Evolutionary conservation across 2,888 invertebrate species (phyloP).

Genomic region (Chymomyza caudatula): DNA sequence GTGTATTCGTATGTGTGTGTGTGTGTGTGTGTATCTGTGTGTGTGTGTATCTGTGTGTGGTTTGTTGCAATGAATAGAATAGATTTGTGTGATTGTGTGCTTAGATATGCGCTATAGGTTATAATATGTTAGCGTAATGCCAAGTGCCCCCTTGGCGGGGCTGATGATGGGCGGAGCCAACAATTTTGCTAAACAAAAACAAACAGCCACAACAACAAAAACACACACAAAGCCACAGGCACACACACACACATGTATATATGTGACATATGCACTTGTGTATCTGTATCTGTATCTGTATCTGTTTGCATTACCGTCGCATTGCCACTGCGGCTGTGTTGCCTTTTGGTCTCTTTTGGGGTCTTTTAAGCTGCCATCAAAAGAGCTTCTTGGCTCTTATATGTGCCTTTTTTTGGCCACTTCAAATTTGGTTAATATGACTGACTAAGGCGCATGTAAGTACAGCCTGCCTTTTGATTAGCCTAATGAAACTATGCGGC

Average conservation of each 20-base stretch:
- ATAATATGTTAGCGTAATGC: slow-evolving; percentile 72
- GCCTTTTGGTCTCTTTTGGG: slow-evolving; percentile 6
- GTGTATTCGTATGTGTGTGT: slow-evolving; percentile 28
- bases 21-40: slow-evolving; percentile 6
- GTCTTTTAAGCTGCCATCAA: slow-evolving; percentile 9
- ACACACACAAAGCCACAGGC: slow-evolving; percentile 35
- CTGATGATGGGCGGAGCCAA: slow-evolving; percentile 74
- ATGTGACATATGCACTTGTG: background rate
- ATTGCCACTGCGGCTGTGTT: background rate
- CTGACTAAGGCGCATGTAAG: slow-evolving; percentile 3
- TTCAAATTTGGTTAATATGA: slow-evolving; percentile 67
- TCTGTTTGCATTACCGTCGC: background rate
- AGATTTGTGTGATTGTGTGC: slow-evolving; percentile 23
- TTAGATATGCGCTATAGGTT: slow-evolving; percentile 50
- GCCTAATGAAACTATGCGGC: slow-evolving; percentile 69
- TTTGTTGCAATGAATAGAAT: background rate
- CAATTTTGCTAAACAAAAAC: slow-evolving; percentile 70
- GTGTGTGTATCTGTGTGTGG: slow-evolving; percentile 20
- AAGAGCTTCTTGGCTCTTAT: background rate
- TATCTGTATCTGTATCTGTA: background rate
- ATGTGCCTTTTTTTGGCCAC: slow-evolving; percentile 4
- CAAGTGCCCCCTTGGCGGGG: slow-evolving; percentile 48
- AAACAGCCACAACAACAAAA: slow-evolving; percentile 40
- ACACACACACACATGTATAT: slow-evolving; percentile 21
- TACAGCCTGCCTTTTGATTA: slow-evolving; percentile 58